Conservation (phyloP, 2,888 invertebrate species). For the Habroteleia sp. region DNA sequence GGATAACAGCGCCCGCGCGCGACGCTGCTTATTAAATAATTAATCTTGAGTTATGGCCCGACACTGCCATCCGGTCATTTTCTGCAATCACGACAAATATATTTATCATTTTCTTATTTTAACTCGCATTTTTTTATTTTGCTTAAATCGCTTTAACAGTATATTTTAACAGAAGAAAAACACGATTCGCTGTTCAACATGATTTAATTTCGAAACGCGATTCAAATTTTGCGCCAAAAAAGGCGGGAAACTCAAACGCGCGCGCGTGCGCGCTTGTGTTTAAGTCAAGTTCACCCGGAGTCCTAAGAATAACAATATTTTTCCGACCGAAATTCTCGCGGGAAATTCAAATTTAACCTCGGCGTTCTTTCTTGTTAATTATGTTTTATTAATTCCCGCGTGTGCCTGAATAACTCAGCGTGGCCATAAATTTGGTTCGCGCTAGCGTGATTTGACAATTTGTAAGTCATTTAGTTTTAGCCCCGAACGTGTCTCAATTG, state of each 20-base stretch:
- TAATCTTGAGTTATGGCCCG: slow-evolving; percentile 71
- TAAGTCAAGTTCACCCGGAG: too few relatives aligned
- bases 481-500: slow-evolving; percentile 62
- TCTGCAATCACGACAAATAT: slow-evolving; percentile 54
- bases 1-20: too few relatives aligned
- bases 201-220: background rate
- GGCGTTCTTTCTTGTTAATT: slow-evolving; percentile 20
- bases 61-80: slow-evolving; percentile 66
- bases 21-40: slow-evolving; percentile 72
- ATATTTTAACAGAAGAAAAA: too few relatives aligned
- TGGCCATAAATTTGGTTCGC: slow-evolving; percentile 46
- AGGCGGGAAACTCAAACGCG: too few relatives aligned
- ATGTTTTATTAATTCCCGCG: slow-evolving; percentile 33
- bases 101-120: slow-evolving; percentile 2
- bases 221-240: slow-evolving; percentile 16
- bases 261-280: too few relatives aligned
- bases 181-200: too few relatives aligned
- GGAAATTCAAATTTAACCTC: slow-evolving; percentile 34
- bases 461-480: slow-evolving; percentile 60
- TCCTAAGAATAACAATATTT: too few relatives aligned
- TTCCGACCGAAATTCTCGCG: slow-evolving; percentile 4
- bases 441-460: slow-evolving; percentile 58
- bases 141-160: too few relatives aligned
- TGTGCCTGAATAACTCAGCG: slow-evolving; percentile 39
- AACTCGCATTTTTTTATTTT: too few relatives aligned